Evolutionary conservation across 2,113 vertebrate species (phyloP).

Genomic region (Hippocampus mohnikei): DNA sequence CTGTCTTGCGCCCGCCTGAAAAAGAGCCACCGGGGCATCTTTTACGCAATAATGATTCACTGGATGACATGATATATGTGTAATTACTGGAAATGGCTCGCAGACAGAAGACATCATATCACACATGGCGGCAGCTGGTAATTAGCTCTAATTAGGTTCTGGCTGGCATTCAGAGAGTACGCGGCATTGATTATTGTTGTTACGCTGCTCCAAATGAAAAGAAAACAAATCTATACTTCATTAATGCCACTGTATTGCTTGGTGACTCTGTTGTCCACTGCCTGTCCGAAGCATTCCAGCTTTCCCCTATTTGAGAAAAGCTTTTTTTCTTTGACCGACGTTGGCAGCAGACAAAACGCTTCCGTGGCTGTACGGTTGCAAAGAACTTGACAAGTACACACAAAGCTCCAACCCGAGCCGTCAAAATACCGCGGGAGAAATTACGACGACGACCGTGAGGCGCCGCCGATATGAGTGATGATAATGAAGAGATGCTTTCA

Average conservation of each 20-base stretch:
- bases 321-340: no score
- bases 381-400: no score
- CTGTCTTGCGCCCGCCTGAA: constrained; percentile 41
- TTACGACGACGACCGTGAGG: no score
- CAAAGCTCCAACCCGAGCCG: no score
- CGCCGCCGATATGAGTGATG: not conserved
- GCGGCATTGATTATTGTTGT: constrained; percentile 36
- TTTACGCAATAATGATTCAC: constrained; percentile 52
- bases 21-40: constrained; percentile 45
- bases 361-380: no score
- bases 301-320: no score
- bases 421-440: no score
- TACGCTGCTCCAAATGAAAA: constrained; percentile 35
- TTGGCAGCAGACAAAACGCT: no score
- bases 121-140: constrained; percentile 46
- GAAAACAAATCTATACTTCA: constrained; percentile 30
- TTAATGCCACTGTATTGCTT: constrained; percentile 12
- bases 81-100: constrained; percentile 55
- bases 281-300: not conserved
- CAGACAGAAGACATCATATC: constrained; percentile 56
- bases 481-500: not conserved
- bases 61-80: constrained; percentile 56
- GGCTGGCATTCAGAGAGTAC: constrained; percentile 35
- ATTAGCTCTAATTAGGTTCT: constrained; percentile 56
- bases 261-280: constrained; percentile 1